Evolutionary conservation across 2,113 vertebrate genomes (phyloP).

Genomic region (Notechis scutatus): DNA sequence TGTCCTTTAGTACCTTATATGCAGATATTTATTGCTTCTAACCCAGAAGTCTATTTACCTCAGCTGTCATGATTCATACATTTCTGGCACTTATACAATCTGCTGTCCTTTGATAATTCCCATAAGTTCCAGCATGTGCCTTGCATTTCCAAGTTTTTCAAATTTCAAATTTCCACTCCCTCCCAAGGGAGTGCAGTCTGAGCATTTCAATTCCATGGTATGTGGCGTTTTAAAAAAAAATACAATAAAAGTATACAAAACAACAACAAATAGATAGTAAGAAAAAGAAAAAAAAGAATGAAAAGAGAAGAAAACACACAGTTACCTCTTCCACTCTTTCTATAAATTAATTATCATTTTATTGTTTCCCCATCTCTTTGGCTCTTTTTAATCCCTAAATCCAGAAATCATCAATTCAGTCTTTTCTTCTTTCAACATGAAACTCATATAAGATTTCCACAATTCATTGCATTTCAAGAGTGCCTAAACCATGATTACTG

Average conservation of each 20-base stretch:
- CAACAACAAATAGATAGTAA: background rate
- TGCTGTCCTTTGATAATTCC: background rate
- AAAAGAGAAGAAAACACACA: background rate
- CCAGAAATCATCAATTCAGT: background rate
- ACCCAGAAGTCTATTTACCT: background rate
- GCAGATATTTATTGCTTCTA: background rate
- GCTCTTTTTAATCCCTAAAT: background rate
- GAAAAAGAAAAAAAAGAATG: background rate
- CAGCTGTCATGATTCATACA: background rate
- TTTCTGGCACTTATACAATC: background rate
- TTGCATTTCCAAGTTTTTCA: background rate
- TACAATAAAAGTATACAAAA: background rate
- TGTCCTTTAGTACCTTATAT: background rate
- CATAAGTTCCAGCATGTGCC: background rate
- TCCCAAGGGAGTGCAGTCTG: background rate
- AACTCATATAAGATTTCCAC: background rate
- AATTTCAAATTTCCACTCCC: background rate
- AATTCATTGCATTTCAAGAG: background rate
- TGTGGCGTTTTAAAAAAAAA: background rate
- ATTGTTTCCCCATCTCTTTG: background rate
- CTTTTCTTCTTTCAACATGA: background rate
- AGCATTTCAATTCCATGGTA: background rate
- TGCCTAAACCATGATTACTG: background rate
- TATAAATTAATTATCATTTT: background rate
- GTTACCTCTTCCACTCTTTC: background rate